Evolutionary conservation across 2,113 vertebrate genomes (phyloP).

Genomic region (Salvelinus sp.): DNA sequence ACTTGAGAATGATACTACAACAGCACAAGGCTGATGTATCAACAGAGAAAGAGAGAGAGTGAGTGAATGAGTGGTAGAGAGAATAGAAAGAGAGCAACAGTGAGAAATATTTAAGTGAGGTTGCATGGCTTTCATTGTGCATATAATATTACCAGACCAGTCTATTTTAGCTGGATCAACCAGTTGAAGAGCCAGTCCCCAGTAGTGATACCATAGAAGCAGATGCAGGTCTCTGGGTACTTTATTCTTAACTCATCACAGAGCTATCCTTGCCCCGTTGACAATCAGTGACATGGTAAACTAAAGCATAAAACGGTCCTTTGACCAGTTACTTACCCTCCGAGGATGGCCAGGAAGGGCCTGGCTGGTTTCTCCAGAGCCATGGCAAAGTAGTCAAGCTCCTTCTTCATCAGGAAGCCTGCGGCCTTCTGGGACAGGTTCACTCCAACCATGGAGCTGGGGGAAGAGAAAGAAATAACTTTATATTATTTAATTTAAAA

Average conservation of each 20-base stretch:
- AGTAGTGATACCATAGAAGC: neutral
- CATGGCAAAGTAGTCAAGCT: slow-evolving; percentile 98
- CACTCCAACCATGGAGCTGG: slow-evolving; percentile 98
- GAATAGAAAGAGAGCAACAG: no score
- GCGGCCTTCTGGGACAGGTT: slow-evolving; percentile 91
- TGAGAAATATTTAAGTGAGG: no score
- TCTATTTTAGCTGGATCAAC: no score
- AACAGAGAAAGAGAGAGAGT: no score
- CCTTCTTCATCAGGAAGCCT: slow-evolving; percentile 99
- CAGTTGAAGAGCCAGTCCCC: no score
- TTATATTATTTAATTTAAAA: no score
- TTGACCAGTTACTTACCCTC: slow-evolving; percentile 76
- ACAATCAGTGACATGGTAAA: neutral
- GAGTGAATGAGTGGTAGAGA: no score
- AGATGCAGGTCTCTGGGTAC: neutral
- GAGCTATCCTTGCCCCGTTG: neutral
- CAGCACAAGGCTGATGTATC: no score
- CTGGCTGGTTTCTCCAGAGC: slow-evolving; percentile 92
- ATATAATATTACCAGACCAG: no score
- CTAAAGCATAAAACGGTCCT: neutral
- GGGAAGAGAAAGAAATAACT: neutral
- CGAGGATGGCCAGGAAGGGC: slow-evolving; percentile 95
- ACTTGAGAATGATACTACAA: neutral
- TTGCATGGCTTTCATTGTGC: no score
- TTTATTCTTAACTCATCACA: neutral